Base-by-base conservation (phyloP, 2,797 vertebrate species). In the Cirrhinus molitorella region DNA sequence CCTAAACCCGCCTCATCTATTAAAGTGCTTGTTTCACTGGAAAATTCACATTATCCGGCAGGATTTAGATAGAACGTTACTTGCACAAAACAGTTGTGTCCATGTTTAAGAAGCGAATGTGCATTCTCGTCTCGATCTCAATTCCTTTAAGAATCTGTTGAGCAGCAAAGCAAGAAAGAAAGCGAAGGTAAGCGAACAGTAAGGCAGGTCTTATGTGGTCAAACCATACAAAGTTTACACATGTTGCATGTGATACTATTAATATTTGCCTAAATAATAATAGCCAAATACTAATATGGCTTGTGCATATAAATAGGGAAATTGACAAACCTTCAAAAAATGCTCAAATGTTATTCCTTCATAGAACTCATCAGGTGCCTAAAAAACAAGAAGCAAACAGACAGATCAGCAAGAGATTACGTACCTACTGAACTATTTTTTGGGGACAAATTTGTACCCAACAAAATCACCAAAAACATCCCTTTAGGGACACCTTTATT, bases 271-370 rank as follows among this genome's bases (percentile, higher is more conserved):
- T 47, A 14, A n/a, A 61, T 40, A 40, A 8, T 8, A 40, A 40
- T 40, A 40, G 37, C 37, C 37, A 40, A 40, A 34, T n/a, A n/a
- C n/a, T n/a, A n/a, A 34, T 40, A 13, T 71, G 37, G 16, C 1
- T 28, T 21, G 3, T 5, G 4, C 16, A 66, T 51, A 67, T 23
- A 31, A 45, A 83, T 57, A 5, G 21, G 49, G 73, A 47, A 83
- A 79, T 21, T 9, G 75, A 91, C 95, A 63, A 21, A 99, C 98
- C 97, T 98, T 98, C 1, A 97, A 91, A 89, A 99, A 99, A 89
- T 99, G 96, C 12, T 99, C 96, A 1, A 99, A 99, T 68, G 97
- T 98, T 90, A 99, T 99, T 80, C 97, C 97, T 88, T 97, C 97
- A 0, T 98, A 99, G 84, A 97, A 96, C 87, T 99, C 96, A 83